Evolutionary conservation across 2,888 invertebrate genomes (phyloP), one percentile per base, ranked within the genome.

Genomic region (Dichetophora obliterata): DNA sequence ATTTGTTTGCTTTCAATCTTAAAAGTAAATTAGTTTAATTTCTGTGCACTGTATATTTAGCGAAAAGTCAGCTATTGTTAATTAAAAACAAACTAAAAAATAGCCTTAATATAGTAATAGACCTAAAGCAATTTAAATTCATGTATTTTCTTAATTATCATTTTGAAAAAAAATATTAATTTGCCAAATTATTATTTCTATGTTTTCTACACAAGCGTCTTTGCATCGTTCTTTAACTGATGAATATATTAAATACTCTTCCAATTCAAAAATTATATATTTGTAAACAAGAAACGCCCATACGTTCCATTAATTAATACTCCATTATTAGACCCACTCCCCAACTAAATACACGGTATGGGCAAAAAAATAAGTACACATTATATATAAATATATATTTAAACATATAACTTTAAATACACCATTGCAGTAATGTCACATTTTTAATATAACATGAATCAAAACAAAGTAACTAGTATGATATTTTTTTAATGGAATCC

Each of bases 61-160:
- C 19, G 59, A 71, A 59, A 24, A 48, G 11, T 54, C 8, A 57
- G 70, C 54, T 57, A 27, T 16, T 54, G 57, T 75, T 77, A 79
- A 76, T 76, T 70, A 50, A 65, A 48, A 19, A 50, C 24, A 31
- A 24, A 37, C 54, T 27, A 22, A 57, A 72, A 65, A 78, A 80
- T 80, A 80, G 75, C 78, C 77, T 76, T 77, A 78, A 75, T 79
- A 76, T 75, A 63, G 14, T 24, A 63, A 63, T 63, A 34, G 61
- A 61, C 24, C 5, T 27, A 61, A 24, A 27, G 24, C 9, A 61
- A 63, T n/a, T 63, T 31, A n/a, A 27, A 63, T 22, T 16, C n/a
- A 19, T 9, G 2, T 54, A 54, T 19, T 54, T 54, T 54, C n/a
- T 54, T 54, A 19, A 54, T 54, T 2, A 54, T 19, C 2, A 2